Base-by-base conservation (phyloP, 2,113 vertebrate genomes). In the Murina feae region DNA sequence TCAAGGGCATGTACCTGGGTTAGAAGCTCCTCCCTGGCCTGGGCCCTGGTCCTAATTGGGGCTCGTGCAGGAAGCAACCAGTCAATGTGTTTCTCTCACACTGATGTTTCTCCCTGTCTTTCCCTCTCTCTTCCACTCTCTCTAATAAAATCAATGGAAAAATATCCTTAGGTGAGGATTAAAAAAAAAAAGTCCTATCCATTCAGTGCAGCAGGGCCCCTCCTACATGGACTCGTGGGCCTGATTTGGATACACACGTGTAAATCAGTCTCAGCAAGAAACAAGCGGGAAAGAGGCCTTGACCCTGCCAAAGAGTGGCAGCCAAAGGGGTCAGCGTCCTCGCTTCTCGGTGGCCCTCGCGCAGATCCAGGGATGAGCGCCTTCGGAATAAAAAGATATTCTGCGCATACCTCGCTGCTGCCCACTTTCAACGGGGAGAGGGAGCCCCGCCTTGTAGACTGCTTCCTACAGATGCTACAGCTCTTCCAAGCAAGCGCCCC, bases 191-290 rank as follows among this genome's bases (percentile, higher is more conserved):
- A 95, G 9, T 78, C 58, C 75, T 51, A 0, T 72, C 74, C 63
- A 0, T 65, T 68, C 49, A 14, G 47, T 20, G 37, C 35, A 60
- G 28, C 18, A 17, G 37, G 49, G n/a, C 78, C 42, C 81, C 80
- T 66, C n/a, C 37, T 37, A 35, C 9, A 1, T 63, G 32, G 39
- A 75, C 69, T 32, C 76, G 28, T 42, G 44, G 76, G 18, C 74
- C 55, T 78, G 81, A 92, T 85, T 92, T 94, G 93, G 89, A 68
- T 86, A 47, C 65, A 65, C 35, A 7, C 4, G 0, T 8, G 21
- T 76, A 91, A 92, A 89, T 42, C 13, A 32, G 42, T 80, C 55
- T 92, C 85, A 63, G 80, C 63, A 39, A 86, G 79, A 85, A 47
- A 28, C 94, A 82, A 66, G 81, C 47, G 0, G 76, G 58, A 10